Evolutionary conservation across 2,113 vertebrate species (phyloP), one percentile per base, ranked within the genome.

Genomic region (Boleophthalmus pectinirostris): DNA sequence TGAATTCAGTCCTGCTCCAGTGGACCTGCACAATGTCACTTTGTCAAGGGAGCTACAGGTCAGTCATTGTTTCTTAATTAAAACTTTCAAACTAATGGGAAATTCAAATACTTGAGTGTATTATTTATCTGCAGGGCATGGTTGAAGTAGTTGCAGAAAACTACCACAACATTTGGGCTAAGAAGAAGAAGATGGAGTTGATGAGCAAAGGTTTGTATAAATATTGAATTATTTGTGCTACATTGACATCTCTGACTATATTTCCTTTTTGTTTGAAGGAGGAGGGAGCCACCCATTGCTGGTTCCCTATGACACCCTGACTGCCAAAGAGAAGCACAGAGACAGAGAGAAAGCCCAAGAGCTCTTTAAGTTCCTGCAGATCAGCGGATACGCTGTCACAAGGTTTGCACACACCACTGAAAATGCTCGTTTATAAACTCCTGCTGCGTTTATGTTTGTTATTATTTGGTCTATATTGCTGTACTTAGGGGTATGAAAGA

Each of bases 151-250:
- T 99, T 78, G 97, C 97, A 80, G 97, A 99, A 92, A 99, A 99
- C 84, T 99, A 98, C 87, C 97, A 99, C 88, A 99, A 97, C 84
- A 99, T 98, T 89, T 99, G 97, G 97, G 96, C 97, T 77, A 99
- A 95, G 92, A 99, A 98, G 92, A 98, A 98, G 94, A 99, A 97
- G 85, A 82, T 89, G 63, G 97, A 99, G 64, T 93, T 99, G 29
- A 90, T 94, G 79, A 95, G 94, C 87, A 99, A 95, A 97, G 96
- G 97, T 93, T 23, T 66, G 73, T 10, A 21, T 54, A 18, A 54
- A 66, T 58, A 53, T 49, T 20, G 12, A 2, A 38, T 54, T 45
- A 5, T 43, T 29, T 10, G 0, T 21, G 18, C 33, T 4, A 38
- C 15, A 1, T 15, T 0, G 23, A 21, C 35, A 45, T 45, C 29